A percentile compares a stretch with the other conserved stretches of the same genome.
These are phyloP conservation scores for Craterocephalus amniculus DNA, from an alignment of 2,797 vertebrate species.

Conservation along the genomic window DNA sequence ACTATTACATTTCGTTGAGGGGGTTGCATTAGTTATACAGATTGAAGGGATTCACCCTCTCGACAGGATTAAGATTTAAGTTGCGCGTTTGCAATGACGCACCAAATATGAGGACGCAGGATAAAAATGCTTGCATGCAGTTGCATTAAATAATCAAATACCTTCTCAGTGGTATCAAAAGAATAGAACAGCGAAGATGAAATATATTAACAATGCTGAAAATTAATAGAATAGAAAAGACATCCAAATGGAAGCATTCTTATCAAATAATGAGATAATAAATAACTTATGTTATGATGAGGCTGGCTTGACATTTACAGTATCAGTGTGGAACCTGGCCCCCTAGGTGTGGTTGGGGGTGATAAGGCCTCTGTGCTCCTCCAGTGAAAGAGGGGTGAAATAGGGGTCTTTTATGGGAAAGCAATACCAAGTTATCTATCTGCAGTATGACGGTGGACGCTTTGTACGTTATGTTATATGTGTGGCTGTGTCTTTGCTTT, in stretches of 20 bases:
- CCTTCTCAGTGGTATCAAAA: constrained; percentile 69
- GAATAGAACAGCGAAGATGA: constrained; percentile 70
- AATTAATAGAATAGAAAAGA: constrained; percentile 82
- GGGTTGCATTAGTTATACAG: constrained; percentile 76
- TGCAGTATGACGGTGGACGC: constrained; percentile 68
- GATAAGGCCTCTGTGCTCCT: constrained; percentile 77
- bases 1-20: constrained; percentile 71
- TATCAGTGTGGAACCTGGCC: constrained; percentile 76
- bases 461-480: constrained; percentile 61
- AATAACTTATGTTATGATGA: constrained; percentile 88
- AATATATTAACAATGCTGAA: constrained; percentile 80
- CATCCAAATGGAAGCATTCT: constrained; percentile 83
- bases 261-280: constrained; percentile 89
- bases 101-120: constrained; percentile 51
- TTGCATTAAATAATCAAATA: constrained; percentile 78
- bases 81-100: constrained; percentile 38
- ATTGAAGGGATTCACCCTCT: constrained; percentile 76
- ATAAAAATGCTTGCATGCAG: constrained; percentile 74
- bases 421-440: constrained; percentile 80
- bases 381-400: constrained; percentile 77
- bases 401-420: constrained; percentile 81
- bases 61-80: constrained; percentile 78
- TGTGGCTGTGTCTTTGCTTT: constrained; percentile 55
- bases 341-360: constrained; percentile 73
- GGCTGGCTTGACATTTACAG: constrained; percentile 81